Conservation (phyloP, 2,113 vertebrate genomes). For the Microcebus lehilahytsara region DNA sequence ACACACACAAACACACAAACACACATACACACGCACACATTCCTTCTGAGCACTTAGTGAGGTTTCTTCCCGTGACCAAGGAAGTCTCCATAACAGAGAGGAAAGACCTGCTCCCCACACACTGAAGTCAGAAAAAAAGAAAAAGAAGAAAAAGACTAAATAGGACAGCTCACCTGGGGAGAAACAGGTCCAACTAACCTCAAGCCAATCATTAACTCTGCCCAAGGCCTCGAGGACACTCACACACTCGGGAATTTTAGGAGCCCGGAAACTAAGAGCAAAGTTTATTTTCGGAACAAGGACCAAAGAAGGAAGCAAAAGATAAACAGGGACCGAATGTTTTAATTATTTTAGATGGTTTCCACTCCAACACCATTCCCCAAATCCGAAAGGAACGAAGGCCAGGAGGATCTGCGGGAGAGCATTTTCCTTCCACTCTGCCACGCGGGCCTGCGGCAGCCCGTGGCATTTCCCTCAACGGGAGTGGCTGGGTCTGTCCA, state of each 20-base stretch:
- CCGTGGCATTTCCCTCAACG: background rate
- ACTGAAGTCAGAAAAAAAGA: background rate
- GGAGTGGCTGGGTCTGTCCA: background rate
- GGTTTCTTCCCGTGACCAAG: background rate
- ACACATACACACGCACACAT: background rate
- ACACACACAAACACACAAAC: background rate
- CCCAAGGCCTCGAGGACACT: background rate
- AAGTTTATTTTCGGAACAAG: constrained; percentile 59
- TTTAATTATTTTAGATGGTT: constrained; percentile 56
- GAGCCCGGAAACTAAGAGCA: constrained; percentile 32
- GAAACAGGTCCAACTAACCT: background rate
- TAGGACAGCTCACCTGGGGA: background rate
- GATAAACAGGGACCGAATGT: constrained; percentile 48
- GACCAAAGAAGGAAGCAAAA: constrained; percentile 57
- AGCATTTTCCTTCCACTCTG: background rate
- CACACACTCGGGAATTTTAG: background rate
- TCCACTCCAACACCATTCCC: background rate
- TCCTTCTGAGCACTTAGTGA: background rate
- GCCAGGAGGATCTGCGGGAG: background rate
- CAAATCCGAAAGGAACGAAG: background rate
- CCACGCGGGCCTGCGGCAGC: background rate
- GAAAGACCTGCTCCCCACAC: background rate
- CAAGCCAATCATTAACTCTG: background rate
- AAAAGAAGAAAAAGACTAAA: background rate
- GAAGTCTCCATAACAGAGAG: background rate